Base-by-base conservation (phyloP, 2,797 vertebrate species). In the Rhinogobio ventralis region DNA sequence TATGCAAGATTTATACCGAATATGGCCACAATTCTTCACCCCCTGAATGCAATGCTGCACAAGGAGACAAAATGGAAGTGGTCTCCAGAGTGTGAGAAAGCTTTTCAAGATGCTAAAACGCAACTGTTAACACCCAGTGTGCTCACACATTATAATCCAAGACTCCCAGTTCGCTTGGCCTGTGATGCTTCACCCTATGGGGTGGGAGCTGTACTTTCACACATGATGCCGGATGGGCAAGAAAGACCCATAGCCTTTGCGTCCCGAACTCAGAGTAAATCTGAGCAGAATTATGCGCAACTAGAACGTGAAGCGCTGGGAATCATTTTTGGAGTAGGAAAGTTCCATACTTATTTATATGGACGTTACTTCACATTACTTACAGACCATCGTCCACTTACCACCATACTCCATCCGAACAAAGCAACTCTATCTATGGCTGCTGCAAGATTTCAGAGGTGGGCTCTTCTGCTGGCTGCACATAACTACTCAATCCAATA, bases 371-470 rank as follows among this genome's bases (percentile, higher is more conserved):
- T 71, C 20, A 71, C 68, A 71, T 45, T 71, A 45, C 0, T 71
- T 20, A 71, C 68, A 39, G 68, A 71, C 2, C 36, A 71, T 45
- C 67, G 9, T 71, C 36, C 36, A 5, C 19, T 45, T 71, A 45
- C 68, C 2, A 45, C 68, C 11, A 25, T 46, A 23, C 39, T 71
- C 39, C 3, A 42, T 42, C 67, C 67, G 2, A 69, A 5, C 7
- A 68, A 68, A 68, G 66, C 66, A 67, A 69, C 33, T 20, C 36
- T 23, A 42, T 42, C 67, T 20, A 42, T 69, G 67, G 67, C 67
- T 71, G 39, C 36, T 3, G 36, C 68, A 71, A 7, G 68, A 42
- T 20, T 71, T 39, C 36, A 42, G 23, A 71, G 67, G 13, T 71
- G 68, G 68, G 19, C 36, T 10, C 36, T 71, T 39, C 42, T 72